These are phyloP conservation scores for Germaria angustata DNA, from an alignment of 2,888 invertebrate genomes.

Conservation along the genomic window DNA sequence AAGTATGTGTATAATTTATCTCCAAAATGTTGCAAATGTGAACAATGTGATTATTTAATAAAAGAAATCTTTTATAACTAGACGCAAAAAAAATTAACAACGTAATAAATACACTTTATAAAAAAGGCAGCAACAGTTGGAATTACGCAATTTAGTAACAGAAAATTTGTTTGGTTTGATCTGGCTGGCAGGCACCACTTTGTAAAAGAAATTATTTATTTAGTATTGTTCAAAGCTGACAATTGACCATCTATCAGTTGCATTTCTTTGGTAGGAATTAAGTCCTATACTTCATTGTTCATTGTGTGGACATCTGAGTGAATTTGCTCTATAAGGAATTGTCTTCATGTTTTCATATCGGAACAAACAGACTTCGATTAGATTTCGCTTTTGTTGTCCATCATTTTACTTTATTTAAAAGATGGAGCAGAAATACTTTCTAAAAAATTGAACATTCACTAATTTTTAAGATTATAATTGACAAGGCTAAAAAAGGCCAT, in stretches of 20 bases:
- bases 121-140: constrained; percentile 26
- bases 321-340: background rate
- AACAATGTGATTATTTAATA: constrained; percentile 61
- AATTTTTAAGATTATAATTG: background rate
- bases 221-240: background rate
- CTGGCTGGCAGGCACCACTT: background rate
- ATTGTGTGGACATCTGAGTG: background rate
- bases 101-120: background rate
- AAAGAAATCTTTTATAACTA: constrained; percentile 38
- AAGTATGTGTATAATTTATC: constrained; percentile 25
- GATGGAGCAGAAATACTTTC: constrained; percentile 38
- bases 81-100: background rate
- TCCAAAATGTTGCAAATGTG: constrained; percentile 18
- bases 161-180: constrained; percentile 32
- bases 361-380: constrained; percentile 30
- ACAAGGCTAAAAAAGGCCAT: background rate
- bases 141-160: constrained; percentile 52
- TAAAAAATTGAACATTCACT: background rate
- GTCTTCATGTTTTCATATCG: constrained; percentile 16
- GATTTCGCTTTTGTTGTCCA: constrained; percentile 32
- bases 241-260: background rate
- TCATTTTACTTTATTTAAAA: constrained; percentile 41
- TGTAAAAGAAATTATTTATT: constrained; percentile 38
- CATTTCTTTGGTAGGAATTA: background rate
- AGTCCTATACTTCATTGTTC: background rate